Evolutionary conservation across 2,888 invertebrate species (phyloP).

Genomic region (Phlogophora meticulosa): DNA sequence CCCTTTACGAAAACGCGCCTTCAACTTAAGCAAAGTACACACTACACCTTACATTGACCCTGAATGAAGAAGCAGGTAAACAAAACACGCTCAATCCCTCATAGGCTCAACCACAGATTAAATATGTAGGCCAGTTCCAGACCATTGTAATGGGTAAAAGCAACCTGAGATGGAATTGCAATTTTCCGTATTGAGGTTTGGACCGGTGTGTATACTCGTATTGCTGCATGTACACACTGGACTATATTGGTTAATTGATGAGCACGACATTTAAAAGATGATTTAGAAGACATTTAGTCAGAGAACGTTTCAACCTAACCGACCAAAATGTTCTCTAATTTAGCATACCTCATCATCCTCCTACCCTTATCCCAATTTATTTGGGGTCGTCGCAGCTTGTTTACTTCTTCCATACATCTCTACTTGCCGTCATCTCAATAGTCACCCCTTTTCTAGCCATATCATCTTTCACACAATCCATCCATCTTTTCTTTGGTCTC

Average conservation of each 20-base stretch:
- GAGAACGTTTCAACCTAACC: no score
- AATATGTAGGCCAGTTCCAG: constrained; percentile 43
- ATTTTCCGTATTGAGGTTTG: constrained; percentile 28
- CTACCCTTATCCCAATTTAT: no score
- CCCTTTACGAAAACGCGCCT: not conserved
- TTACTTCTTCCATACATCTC: no score
- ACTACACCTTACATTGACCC: constrained; percentile 30
- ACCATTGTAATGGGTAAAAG: constrained; percentile 21
- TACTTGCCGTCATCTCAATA: no score
- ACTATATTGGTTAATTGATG: not conserved
- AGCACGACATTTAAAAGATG: no score
- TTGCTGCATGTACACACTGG: not conserved
- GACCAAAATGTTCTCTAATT: no score
- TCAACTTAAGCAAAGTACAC: constrained; percentile 18
- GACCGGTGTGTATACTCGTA: not conserved
- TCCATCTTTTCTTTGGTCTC: no score
- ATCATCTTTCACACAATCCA: no score
- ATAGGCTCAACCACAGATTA: constrained; percentile 33
- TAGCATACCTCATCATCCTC: no score
- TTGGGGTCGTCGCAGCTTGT: no score
- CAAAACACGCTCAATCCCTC: constrained; percentile 32
- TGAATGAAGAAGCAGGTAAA: constrained; percentile 40
- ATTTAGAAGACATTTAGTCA: no score
- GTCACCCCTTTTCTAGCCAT: no score
- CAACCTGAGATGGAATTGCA: constrained; percentile 14